Conservation (phyloP, 2,113 vertebrate species). For the Carassius carassius region DNA sequence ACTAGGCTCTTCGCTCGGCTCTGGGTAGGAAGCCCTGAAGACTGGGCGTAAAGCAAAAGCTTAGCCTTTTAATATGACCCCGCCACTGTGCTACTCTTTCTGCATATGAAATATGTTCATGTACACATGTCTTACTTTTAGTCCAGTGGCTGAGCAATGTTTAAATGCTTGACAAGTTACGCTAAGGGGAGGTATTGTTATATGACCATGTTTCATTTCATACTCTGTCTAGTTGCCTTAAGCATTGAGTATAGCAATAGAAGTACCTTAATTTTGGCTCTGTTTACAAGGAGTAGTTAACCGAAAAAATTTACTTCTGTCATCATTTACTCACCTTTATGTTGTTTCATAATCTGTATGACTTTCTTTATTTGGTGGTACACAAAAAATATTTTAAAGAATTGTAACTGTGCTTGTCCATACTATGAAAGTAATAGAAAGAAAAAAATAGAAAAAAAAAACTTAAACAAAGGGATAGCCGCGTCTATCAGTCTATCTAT, state of each 20-base stretch:
- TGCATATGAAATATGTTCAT: constrained; percentile 63
- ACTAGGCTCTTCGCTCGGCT: constrained; percentile 48
- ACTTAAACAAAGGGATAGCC: too few species aligned
- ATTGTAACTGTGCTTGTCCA: too few species aligned
- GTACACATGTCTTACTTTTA: constrained; percentile 61
- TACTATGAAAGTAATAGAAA: too few species aligned
- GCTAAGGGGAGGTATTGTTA: constrained; percentile 18
- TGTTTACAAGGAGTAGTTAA: neutral
- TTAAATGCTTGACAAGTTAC: constrained; percentile 14
- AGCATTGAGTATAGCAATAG: neutral
- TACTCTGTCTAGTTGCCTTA: neutral
- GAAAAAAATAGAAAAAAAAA: too few species aligned
- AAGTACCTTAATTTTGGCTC: neutral
- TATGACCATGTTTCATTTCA: constrained; percentile 46
- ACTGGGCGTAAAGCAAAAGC: constrained; percentile 49
- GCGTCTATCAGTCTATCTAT: too few species aligned
- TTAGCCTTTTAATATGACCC: constrained; percentile 51
- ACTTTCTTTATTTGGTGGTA: too few species aligned
- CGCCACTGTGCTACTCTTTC: constrained; percentile 37
- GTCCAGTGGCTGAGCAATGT: constrained; percentile 47
- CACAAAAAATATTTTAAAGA: too few species aligned
- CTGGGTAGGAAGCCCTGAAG: constrained; percentile 55
- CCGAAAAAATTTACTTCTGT: neutral
- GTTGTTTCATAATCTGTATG: neutral
- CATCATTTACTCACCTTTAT: neutral